Conservation (phyloP, 2,797 vertebrate species). For the Chromis chromis region DNA sequence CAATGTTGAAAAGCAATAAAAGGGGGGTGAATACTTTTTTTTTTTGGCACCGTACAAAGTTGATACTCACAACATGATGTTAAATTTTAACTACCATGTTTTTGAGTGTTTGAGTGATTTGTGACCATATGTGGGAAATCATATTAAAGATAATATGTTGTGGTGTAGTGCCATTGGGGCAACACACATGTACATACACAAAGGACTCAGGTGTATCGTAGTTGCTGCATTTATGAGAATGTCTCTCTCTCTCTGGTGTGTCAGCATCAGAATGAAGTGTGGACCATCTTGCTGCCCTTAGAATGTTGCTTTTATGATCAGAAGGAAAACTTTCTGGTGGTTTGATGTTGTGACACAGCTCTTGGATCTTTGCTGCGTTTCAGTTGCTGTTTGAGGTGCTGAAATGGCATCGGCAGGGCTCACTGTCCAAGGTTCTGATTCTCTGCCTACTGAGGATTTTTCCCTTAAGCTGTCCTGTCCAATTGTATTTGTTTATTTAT, state of each 20-base stretch:
- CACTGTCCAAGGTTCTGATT: slow-evolving; percentile 25
- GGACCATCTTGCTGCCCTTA: background rate
- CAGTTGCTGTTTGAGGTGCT: slow-evolving; percentile 25
- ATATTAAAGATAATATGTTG: no score
- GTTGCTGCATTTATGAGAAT: background rate
- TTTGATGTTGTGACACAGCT: background rate
- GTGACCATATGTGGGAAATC: no score
- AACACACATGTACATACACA: background rate
- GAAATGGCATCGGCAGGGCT: slow-evolving; percentile 5
- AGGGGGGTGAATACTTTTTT: no score
- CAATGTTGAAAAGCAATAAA: no score
- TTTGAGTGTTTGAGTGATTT: background rate
- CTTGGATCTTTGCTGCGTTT: background rate
- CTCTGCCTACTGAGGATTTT: no score
- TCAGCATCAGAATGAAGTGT: background rate
- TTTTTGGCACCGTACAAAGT: no score
- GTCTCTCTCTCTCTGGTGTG: no score
- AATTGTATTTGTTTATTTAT: no score
- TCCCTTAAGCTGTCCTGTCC: background rate
- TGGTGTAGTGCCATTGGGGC: no score
- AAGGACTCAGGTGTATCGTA: background rate
- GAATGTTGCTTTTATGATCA: no score
- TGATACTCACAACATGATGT: no score
- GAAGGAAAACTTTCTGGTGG: background rate
- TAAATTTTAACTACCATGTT: background rate